phyloP scores from a whole-genome alignment of 2,797 vertebrate species.

The Rhinichthys osculus region DNA sequence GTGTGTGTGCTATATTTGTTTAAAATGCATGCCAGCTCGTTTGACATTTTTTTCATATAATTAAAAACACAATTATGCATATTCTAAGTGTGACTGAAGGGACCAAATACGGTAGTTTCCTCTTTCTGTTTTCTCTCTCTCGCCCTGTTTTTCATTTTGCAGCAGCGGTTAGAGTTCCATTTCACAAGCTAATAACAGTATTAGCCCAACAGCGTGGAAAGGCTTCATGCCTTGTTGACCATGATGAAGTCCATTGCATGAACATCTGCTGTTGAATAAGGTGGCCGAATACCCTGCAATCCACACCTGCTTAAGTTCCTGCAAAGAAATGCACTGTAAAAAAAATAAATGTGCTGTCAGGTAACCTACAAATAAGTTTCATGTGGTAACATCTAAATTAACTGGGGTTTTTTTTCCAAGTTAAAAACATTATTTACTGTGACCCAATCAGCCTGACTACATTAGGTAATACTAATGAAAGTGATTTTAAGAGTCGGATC shows the following conservation, averaged over 20 bases:
- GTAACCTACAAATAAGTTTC: conserved; percentile 7
- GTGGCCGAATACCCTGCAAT: conserved; percentile 18
- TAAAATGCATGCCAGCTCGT: background rate
- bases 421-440: background rate
- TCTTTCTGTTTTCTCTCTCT: conserved; percentile 15
- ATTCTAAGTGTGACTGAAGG: background rate
- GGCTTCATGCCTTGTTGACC: conserved; percentile 54
- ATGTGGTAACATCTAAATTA: background rate
- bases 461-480: background rate
- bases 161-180: background rate
- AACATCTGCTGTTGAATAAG: conserved; percentile 52
- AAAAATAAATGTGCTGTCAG: background rate
- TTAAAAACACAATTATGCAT: background rate
- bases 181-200: conserved; percentile 45
- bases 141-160: conserved; percentile 3
- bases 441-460: background rate
- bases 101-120: background rate
- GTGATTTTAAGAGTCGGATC: background rate
- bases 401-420: background rate
- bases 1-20: background rate
- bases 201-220: conserved; percentile 40
- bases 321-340: conserved; percentile 1
- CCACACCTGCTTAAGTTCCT: conserved; percentile 29
- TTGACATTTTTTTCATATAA: background rate
- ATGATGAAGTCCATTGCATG: conserved; percentile 49